These are phyloP conservation scores for Apantesis nais DNA, from an alignment of 2,888 invertebrate genomes.

Conservation along the genomic window DNA sequence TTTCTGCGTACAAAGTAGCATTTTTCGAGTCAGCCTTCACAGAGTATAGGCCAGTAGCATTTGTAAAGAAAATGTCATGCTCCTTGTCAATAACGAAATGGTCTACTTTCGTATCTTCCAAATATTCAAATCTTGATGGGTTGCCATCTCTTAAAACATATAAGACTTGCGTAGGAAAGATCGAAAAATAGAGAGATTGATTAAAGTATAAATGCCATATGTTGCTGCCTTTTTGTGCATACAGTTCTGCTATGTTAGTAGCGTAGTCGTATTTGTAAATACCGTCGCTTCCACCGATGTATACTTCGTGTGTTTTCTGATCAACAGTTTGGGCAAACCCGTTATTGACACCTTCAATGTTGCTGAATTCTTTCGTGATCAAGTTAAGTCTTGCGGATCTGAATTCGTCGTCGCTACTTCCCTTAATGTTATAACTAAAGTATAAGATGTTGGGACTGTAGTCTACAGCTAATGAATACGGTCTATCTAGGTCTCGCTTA, in stretches of 20 bases:
- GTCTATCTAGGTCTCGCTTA: constrained; percentile 61
- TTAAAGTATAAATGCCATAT: constrained; percentile 72
- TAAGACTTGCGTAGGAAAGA: constrained; percentile 67
- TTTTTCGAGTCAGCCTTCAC: constrained; percentile 66
- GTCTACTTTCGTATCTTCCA: constrained; percentile 73
- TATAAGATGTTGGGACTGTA: constrained; percentile 64
- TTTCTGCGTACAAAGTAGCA: constrained; percentile 51
- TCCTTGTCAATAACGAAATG: constrained; percentile 69
- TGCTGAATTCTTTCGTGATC: constrained; percentile 62
- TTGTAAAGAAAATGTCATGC: constrained; percentile 64
- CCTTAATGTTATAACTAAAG: constrained; percentile 66
- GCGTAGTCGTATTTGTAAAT: constrained; percentile 68
- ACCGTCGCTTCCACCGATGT: constrained; percentile 69
- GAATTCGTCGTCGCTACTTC: constrained; percentile 55
- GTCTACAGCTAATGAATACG: constrained; percentile 66
- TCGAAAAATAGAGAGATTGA: constrained; percentile 64
- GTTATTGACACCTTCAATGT: constrained; percentile 59
- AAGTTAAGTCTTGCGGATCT: constrained; percentile 65
- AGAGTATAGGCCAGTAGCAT: constrained; percentile 65
- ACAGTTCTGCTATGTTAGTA: constrained; percentile 57
- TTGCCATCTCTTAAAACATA: constrained; percentile 59
- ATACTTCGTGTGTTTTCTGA: constrained; percentile 59
- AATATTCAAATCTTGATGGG: constrained; percentile 58
- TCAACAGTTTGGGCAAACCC: constrained; percentile 73
- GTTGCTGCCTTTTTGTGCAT: constrained; percentile 56